Percentiles rank a stretch among this genome's conserved stretches.
These are phyloP conservation scores for Amphimedon queenslandica DNA, from an alignment of 37 sponge, comb jelly and placozoan genomes.

Conservation along the genomic window DNA sequence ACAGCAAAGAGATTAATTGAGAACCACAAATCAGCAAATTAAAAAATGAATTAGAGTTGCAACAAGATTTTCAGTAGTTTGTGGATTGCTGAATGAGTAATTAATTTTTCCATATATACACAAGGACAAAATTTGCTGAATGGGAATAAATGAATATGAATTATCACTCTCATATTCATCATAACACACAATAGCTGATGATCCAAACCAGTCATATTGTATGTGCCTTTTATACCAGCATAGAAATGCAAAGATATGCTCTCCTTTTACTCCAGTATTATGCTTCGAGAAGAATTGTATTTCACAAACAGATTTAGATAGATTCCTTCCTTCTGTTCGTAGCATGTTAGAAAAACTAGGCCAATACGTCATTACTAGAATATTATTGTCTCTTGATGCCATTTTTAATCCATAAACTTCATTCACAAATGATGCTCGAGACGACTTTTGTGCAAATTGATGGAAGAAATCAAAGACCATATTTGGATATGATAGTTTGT, in stretches of 20 bases:
- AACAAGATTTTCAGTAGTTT: no score
- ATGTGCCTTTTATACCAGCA: neutral
- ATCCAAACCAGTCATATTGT: neutral
- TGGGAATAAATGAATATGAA: no score
- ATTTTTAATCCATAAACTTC: neutral
- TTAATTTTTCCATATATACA: no score
- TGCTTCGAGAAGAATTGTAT: neutral
- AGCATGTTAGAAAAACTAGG: no score
- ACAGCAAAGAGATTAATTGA: no score
- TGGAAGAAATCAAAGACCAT: neutral
- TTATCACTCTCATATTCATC: neutral
- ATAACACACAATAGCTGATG: neutral
- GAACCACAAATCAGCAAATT: no score
- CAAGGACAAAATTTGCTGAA: constrained; percentile 1
- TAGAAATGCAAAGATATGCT: neutral
- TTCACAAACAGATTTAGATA: neutral
- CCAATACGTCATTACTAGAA: neutral
- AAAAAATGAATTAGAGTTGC: no score
- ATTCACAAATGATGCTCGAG: neutral
- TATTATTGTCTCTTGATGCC: neutral
- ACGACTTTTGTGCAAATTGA: neutral
- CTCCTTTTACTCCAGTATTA: neutral
- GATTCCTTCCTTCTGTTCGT: no score
- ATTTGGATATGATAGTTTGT: neutral
- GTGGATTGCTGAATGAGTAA: no score